Evolutionary conservation across 2,888 invertebrate species (phyloP).

Genomic region (Carabus problematicus): DNA sequence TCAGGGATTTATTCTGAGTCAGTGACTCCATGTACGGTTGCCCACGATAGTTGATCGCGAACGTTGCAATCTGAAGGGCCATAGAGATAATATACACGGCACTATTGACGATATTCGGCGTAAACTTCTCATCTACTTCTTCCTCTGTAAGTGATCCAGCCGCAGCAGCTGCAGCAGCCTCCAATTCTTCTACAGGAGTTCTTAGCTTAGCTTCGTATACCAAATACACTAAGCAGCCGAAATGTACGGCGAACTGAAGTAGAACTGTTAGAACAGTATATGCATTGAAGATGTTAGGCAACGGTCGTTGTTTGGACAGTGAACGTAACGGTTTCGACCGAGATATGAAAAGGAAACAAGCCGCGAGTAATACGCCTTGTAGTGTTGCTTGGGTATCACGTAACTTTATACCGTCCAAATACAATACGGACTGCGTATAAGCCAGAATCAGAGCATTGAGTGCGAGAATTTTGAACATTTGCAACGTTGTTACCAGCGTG

Average conservation of each 20-base stretch:
- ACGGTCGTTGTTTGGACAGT: constrained; percentile 90
- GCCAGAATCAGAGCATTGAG: constrained; percentile 97
- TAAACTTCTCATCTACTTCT: constrained; percentile 84
- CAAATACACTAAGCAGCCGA: constrained; percentile 87
- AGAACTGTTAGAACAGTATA: constrained; percentile 97
- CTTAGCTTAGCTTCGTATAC: constrained; percentile 80
- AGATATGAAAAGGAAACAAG: constrained; percentile 98
- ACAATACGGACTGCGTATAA: constrained; percentile 97
- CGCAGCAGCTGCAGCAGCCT: constrained; percentile 21
- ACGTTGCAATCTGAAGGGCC: constrained; percentile 96
- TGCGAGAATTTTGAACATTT: constrained; percentile 99
- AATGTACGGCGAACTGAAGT: constrained; percentile 94
- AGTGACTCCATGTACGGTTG: constrained; percentile 99
- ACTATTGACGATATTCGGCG: constrained; percentile 94
- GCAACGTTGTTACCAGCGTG: constrained; percentile 97
- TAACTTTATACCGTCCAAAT: constrained; percentile 97
- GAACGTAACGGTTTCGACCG: constrained; percentile 80
- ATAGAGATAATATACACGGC: constrained; percentile 98
- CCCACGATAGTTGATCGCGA: constrained; percentile 99
- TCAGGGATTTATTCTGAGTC: constrained; percentile 86
- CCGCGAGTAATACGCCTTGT: constrained; percentile 93
- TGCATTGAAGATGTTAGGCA: constrained; percentile 98
- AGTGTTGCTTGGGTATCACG: constrained; percentile 97
- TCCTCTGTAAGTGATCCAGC: constrained; percentile 57
- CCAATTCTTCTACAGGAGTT: constrained; percentile 72